Evolutionary conservation across 2,888 invertebrate species (phyloP).

Genomic region (Tupiocoris notatus): DNA sequence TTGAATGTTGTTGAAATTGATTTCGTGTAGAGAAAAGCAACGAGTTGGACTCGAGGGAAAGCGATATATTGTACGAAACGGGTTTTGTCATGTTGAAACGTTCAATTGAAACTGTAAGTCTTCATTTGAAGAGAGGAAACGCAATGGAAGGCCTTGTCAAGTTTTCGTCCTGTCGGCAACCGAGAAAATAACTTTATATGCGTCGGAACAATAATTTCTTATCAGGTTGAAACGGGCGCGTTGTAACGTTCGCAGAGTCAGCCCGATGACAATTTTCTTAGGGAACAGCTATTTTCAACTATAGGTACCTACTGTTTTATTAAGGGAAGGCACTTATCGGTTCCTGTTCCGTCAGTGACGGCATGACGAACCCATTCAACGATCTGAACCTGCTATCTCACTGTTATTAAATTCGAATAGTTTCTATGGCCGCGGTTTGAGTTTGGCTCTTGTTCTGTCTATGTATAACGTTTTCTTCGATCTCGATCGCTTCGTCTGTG

Average conservation of each 20-base stretch:
- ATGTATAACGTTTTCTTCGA: not conserved
- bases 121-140: not conserved
- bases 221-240: not conserved
- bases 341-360: not conserved
- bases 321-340: not conserved
- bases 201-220: not conserved
- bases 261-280: not conserved
- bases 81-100: not conserved
- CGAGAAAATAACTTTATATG: not conserved
- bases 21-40: too few relatives aligned
- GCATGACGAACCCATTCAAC: not conserved
- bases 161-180: not conserved
- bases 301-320: constrained; percentile 8
- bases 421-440: not conserved
- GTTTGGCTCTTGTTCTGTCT: not conserved
- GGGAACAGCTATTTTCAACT: not conserved
- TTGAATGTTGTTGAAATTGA: too few relatives aligned
- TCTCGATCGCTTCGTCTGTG: not conserved
- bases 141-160: not conserved
- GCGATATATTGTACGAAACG: too few relatives aligned
- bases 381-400: not conserved
- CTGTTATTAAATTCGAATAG: not conserved
- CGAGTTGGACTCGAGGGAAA: too few relatives aligned
- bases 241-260: not conserved
- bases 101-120: not conserved